Percentiles rank a stretch among this genome's conserved stretches.
phyloP scores from a whole-genome alignment of 2,113 vertebrate genomes.

The Brachirus orientalis region DNA sequence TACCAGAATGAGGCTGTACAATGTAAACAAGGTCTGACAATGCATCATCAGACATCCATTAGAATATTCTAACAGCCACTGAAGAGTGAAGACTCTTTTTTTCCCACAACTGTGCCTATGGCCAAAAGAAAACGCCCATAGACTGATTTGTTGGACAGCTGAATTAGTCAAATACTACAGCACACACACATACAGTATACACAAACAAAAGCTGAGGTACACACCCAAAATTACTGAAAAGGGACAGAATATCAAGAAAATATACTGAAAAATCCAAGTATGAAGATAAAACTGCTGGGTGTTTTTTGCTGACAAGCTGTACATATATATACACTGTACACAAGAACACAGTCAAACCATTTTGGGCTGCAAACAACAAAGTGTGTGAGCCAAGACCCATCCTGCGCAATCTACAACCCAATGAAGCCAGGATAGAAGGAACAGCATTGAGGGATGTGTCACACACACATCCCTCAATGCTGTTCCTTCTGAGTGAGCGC shows the following conservation, averaged over 20 bases:
- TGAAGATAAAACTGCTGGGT: background rate
- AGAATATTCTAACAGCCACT: slow-evolving; percentile 14
- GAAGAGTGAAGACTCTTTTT: slow-evolving; percentile 11
- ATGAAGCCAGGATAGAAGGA: slow-evolving; percentile 12
- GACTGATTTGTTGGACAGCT: slow-evolving; percentile 28
- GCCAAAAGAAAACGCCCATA: slow-evolving; percentile 51
- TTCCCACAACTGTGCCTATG: slow-evolving; percentile 26
- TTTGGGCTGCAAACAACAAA: slow-evolving; percentile 22
- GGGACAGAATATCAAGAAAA: background rate
- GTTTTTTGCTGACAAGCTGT: slow-evolving; percentile 23
- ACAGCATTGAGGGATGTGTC: slow-evolving; percentile 6
- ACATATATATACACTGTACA: too few species aligned
- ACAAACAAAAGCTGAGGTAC: too few species aligned
- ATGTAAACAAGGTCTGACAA: slow-evolving; percentile 27
- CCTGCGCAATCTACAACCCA: slow-evolving; percentile 28
- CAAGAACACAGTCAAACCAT: slow-evolving; percentile 31
- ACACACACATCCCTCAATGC: too few species aligned
- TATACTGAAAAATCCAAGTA: slow-evolving; percentile 1
- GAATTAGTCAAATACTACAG: background rate
- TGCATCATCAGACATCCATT: slow-evolving; percentile 14
- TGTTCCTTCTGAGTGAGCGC: background rate
- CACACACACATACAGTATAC: slow-evolving; percentile 7
- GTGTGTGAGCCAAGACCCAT: slow-evolving; percentile 31
- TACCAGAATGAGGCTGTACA: slow-evolving; percentile 15
- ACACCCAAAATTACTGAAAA: slow-evolving; percentile 17